These are phyloP conservation scores for Plebejus melissa DNA, from an alignment of 2,888 invertebrate genomes.

Conservation along the genomic window DNA sequence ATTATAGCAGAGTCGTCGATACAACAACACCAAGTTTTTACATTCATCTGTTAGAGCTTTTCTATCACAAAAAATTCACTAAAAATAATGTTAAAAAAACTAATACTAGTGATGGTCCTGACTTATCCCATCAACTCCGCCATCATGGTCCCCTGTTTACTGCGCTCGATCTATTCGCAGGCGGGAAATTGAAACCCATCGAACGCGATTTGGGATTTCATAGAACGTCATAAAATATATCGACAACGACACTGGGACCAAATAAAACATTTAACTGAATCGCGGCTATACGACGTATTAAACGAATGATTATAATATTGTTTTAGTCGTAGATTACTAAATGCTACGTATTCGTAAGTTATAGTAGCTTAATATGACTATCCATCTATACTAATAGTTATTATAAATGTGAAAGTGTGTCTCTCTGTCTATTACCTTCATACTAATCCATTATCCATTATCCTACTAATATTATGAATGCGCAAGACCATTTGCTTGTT, in stretches of 20 bases:
- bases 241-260: slow-evolving; percentile 47
- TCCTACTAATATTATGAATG: no score
- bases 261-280: slow-evolving; percentile 45
- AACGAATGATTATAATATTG: neutral
- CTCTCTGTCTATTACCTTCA: no score
- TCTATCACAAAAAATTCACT: no score
- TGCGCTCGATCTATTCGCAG: slow-evolving; percentile 30
- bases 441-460: no score
- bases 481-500: no score
- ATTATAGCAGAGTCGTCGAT: no score
- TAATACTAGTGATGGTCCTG: neutral
- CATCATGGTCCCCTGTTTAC: slow-evolving; percentile 13
- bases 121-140: neutral
- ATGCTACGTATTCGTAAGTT: neutral
- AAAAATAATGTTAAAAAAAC: no score
- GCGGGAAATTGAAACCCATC: slow-evolving; percentile 66
- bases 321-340: neutral
- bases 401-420: no score
- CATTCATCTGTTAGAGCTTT: no score
- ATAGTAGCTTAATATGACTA: no score
- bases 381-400: no score
- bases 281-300: slow-evolving; percentile 32
- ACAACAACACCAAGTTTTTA: no score
- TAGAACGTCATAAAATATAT: slow-evolving; percentile 55
- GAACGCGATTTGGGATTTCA: slow-evolving; percentile 51